Evolutionary conservation across 37 sponge, comb jelly and placozoan genomes (phyloP).

Genomic region (Lycopodina hypogea): DNA sequence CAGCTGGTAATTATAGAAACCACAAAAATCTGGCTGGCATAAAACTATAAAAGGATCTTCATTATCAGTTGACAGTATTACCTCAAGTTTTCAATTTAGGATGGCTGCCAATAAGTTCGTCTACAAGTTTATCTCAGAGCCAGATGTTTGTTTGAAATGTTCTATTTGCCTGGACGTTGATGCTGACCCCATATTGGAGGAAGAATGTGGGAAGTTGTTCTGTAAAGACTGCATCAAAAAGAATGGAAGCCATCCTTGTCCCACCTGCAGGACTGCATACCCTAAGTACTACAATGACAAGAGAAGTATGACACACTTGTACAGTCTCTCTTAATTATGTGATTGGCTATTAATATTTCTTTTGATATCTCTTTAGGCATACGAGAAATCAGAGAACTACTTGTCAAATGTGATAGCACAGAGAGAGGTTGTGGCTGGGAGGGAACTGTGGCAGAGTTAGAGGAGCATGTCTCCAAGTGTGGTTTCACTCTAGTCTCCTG

Average conservation of each 20-base stretch:
- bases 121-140: not conserved
- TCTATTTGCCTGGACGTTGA: not conserved
- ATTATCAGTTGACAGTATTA: too few relatives aligned
- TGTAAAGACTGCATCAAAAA: not conserved
- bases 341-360: not conserved
- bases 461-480: slow-evolving; percentile 8
- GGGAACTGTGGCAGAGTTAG: slow-evolving; percentile 19
- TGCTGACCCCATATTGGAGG: not conserved
- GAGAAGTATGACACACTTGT: not conserved
- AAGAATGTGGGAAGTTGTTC: slow-evolving; percentile 1
- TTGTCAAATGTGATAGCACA: slow-evolving; percentile 21
- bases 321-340: not conserved
- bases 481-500: slow-evolving; percentile 16
- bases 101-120: too few relatives aligned
- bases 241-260: not conserved
- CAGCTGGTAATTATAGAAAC: too few relatives aligned
- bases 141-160: slow-evolving; percentile 1
- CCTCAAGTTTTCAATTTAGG: too few relatives aligned
- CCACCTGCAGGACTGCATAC: not conserved
- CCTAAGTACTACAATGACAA: not conserved
- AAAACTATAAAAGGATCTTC: too few relatives aligned
- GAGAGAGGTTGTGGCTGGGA: slow-evolving; percentile 28
- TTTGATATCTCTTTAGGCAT: not conserved
- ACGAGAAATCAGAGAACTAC: slow-evolving; percentile 17
- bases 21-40: too few relatives aligned